Percentiles rank a stretch among this genome's conserved stretches.
These are phyloP conservation scores for Callinectes sapidus DNA, from an alignment of 2,888 invertebrate species.

Conservation along the genomic window DNA sequence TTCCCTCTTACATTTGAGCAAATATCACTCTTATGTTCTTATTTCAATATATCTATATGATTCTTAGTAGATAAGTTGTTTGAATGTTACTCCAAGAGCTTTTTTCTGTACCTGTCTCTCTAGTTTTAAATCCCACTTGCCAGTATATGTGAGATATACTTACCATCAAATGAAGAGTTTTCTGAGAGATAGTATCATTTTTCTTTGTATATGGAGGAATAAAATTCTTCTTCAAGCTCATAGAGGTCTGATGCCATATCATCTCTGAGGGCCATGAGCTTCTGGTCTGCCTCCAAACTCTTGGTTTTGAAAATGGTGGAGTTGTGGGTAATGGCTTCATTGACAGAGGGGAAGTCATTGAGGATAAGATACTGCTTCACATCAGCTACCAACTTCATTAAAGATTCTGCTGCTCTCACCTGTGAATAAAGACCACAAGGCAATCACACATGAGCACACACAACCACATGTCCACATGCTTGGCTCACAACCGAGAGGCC, in stretches of 20 bases:
- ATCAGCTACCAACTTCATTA: conserved; percentile 97
- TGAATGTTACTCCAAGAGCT: too few relatives aligned
- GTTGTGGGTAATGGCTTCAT: conserved; percentile 96
- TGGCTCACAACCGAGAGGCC: too few relatives aligned
- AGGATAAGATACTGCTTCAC: conserved; percentile 98
- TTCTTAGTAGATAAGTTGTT: too few relatives aligned
- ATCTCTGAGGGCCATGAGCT: conserved; percentile 92
- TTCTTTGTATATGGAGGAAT: conserved; percentile 86
- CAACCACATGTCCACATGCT: background rate
- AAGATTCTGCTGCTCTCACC: conserved; percentile 95
- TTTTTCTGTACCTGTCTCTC: too few relatives aligned
- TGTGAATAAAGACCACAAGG: conserved; percentile 74
- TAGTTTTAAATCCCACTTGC: too few relatives aligned
- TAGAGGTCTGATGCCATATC: conserved; percentile 96
- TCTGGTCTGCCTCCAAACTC: conserved; percentile 91
- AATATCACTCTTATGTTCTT: too few relatives aligned
- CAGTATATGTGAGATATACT: background rate
- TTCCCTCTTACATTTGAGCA: too few relatives aligned
- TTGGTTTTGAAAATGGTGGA: conserved; percentile 91
- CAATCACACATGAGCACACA: background rate
- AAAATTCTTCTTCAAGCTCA: conserved; percentile 95
- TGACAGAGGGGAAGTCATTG: conserved; percentile 98
- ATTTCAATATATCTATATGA: too few relatives aligned
- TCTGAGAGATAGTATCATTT: conserved; percentile 8
- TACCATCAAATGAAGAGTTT: background rate